Conservation (phyloP, 2,113 vertebrate species). For the Percina caprodes region DNA sequence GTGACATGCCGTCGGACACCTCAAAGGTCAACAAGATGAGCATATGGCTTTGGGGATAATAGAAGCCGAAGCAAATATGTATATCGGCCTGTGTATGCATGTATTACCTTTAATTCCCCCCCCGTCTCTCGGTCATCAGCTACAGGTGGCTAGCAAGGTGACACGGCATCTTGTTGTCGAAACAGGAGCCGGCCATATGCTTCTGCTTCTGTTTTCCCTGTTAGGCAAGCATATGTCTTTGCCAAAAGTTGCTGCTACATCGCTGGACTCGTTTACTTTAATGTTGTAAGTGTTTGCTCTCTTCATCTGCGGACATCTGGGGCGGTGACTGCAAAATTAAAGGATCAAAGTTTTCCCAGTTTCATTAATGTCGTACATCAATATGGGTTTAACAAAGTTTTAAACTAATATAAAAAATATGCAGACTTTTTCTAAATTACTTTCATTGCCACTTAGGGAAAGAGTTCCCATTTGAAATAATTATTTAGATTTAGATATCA, state of each 20-base stretch:
- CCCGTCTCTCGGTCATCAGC: slow-evolving; percentile 39
- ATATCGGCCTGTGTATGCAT: slow-evolving; percentile 41
- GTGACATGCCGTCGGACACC: slow-evolving; percentile 70
- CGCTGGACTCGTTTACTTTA: slow-evolving; percentile 51
- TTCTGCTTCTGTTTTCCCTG: slow-evolving; percentile 64
- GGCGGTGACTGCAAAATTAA: slow-evolving; percentile 33
- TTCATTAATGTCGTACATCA: slow-evolving; percentile 3
- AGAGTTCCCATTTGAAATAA: slow-evolving; percentile 16
- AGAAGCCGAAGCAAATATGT: slow-evolving; percentile 63
- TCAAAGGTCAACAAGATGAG: slow-evolving; percentile 76
- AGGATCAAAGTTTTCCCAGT: slow-evolving; percentile 6
- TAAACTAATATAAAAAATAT: not conserved
- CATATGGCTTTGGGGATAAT: slow-evolving; percentile 77
- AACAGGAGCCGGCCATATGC: slow-evolving; percentile 77
- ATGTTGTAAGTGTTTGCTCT: slow-evolving; percentile 48
- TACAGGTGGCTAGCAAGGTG: slow-evolving; percentile 81
- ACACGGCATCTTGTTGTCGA: slow-evolving; percentile 76
- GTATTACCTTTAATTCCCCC: slow-evolving; percentile 43
- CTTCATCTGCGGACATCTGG: slow-evolving; percentile 55
- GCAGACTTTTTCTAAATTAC: not conserved
- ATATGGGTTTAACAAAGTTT: slow-evolving; percentile 2
- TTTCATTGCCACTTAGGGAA: slow-evolving; percentile 14
- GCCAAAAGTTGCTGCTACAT: slow-evolving; percentile 66
- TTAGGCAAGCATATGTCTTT: slow-evolving; percentile 68
- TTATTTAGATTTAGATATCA: slow-evolving; percentile 51